Evolutionary conservation across 2,797 vertebrate genomes (phyloP).

Genomic region (Leptodactylus fallax): DNA sequence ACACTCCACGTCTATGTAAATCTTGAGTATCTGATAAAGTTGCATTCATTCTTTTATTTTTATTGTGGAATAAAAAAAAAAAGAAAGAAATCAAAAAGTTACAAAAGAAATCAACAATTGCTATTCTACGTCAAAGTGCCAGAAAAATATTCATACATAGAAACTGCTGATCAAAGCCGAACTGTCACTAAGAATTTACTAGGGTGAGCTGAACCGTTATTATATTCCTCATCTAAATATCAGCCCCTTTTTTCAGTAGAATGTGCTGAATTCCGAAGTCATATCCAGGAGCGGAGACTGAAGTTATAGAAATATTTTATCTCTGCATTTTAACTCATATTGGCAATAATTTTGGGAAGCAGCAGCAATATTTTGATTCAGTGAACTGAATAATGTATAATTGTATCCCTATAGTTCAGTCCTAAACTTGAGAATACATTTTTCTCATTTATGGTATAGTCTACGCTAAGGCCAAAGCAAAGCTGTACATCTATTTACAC

Average conservation of each 20-base stretch:
- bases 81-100: neutral
- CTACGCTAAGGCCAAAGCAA: neutral
- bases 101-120: constrained; percentile 10
- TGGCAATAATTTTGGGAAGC: neutral
- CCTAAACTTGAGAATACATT: neutral
- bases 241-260: neutral
- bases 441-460: neutral
- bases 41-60: neutral
- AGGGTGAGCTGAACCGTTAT: neutral
- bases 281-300: neutral
- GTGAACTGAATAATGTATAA: constrained; percentile 21
- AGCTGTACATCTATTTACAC: neutral
- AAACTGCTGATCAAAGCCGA: constrained; percentile 15
- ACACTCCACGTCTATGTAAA: neutral
- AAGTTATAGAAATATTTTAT: constrained; percentile 7
- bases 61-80: neutral
- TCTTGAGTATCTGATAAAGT: too few species aligned
- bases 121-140: neutral
- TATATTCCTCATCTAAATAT: neutral
- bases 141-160: neutral
- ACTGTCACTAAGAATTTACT: constrained; percentile 8
- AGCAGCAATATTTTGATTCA: constrained; percentile 15
- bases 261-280: neutral
- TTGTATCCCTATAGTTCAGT: neutral
- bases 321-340: constrained; percentile 6